Percentiles rank a stretch among this genome's conserved stretches.
These are phyloP conservation scores for Caenorhabditis remanei DNA, from an alignment of 1,140 invertebrate genomes.

Conservation along the genomic window DNA sequence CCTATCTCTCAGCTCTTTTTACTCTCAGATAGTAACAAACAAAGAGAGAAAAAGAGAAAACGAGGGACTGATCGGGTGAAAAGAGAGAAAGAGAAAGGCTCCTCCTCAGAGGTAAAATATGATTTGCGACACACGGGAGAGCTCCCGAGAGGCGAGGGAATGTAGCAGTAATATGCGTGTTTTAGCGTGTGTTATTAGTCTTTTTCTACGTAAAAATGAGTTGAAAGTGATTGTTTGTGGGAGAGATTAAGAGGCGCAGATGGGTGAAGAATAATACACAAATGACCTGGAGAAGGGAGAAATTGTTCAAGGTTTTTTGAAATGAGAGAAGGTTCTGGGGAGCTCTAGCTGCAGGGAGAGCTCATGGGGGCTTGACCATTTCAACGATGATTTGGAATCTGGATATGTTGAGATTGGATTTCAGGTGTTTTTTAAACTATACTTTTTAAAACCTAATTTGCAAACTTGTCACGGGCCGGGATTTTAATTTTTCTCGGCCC, in stretches of 20 bases:
- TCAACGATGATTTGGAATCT: too few relatives aligned
- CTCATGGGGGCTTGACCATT: too few relatives aligned
- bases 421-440: too few relatives aligned
- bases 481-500: too few relatives aligned
- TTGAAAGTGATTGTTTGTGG: conserved; percentile 8
- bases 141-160: background rate
- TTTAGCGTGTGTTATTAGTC: conserved; percentile 46
- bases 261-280: background rate
- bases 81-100: background rate
- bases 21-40: background rate
- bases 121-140: background rate
- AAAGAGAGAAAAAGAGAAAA: background rate
- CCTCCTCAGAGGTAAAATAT: background rate
- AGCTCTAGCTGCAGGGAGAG: too few relatives aligned
- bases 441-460: too few relatives aligned
- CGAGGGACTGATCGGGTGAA: too few relatives aligned
- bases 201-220: background rate
- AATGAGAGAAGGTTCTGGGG: too few relatives aligned
- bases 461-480: too few relatives aligned
- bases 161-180: conserved; percentile 38
- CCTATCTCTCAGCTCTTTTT: background rate
- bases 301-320: background rate
- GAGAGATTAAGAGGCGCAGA: conserved; percentile 8
- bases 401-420: too few relatives aligned
- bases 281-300: background rate